These are phyloP conservation scores for Papilio gigon DNA, from an alignment of 2,888 invertebrate species.

Conservation along the genomic window DNA sequence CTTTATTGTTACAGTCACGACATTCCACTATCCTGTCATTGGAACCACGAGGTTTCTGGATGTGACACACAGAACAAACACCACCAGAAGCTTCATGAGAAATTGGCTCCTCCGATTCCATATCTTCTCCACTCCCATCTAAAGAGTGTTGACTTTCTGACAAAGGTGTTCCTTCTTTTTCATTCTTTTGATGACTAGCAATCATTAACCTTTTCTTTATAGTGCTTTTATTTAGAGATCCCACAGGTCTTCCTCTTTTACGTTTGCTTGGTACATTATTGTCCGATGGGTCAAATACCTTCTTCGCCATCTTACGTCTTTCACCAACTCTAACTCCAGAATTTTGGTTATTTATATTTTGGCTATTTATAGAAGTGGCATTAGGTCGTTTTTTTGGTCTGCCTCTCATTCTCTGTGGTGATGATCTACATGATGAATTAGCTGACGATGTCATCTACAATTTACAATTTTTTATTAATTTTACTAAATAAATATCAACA, in stretches of 20 bases:
- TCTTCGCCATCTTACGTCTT: constrained; percentile 88
- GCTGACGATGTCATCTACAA: constrained; percentile 79
- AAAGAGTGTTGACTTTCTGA: constrained; percentile 72
- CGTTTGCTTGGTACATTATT: constrained; percentile 88
- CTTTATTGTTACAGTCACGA: constrained; percentile 88
- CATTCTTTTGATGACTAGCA: constrained; percentile 56
- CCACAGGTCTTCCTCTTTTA: constrained; percentile 86
- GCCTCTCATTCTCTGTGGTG: constrained; percentile 75
- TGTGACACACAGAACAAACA: constrained; percentile 84
- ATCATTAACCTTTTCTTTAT: constrained; percentile 78
- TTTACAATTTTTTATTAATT: constrained; percentile 29
- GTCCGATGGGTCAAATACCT: constrained; percentile 93
- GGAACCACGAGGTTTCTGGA: constrained; percentile 82
- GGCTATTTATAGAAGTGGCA: constrained; percentile 59
- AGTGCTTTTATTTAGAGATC: constrained; percentile 83
- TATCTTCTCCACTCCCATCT: constrained; percentile 75
- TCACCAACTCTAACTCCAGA: constrained; percentile 82
- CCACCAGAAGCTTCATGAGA: constrained; percentile 79
- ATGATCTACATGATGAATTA: constrained; percentile 77
- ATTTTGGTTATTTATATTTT: constrained; percentile 61
- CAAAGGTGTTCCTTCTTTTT: constrained; percentile 65
- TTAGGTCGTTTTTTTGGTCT: constrained; percentile 70
- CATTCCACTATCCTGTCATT: constrained; percentile 86
- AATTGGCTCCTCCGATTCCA: constrained; percentile 70
- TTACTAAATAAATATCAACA: constrained; percentile 19